Evolutionary conservation across 2,888 invertebrate species (phyloP).

Genomic region (Lumbricus terrestris): DNA sequence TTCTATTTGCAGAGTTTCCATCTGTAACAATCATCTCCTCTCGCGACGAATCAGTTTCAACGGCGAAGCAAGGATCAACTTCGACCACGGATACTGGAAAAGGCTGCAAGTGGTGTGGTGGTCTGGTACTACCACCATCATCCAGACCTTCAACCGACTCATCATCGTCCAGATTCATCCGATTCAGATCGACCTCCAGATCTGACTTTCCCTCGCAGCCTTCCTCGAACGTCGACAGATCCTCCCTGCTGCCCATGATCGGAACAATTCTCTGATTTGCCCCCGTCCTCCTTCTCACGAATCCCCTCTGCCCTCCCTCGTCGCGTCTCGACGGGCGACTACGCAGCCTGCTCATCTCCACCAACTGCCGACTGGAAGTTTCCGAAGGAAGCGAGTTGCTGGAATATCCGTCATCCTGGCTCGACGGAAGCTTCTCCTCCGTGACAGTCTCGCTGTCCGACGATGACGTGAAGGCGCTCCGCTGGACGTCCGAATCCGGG

Average conservation of each 20-base stretch:
- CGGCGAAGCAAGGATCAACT: not conserved
- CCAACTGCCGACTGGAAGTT: not conserved
- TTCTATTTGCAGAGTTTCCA: not conserved
- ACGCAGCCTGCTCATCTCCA: not conserved
- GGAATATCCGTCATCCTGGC: conserved; percentile 7
- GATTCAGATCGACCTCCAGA: not conserved
- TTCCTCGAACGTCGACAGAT: not conserved
- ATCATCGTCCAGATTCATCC: not conserved
- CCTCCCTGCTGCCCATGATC: not conserved
- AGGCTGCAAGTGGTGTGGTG: no score
- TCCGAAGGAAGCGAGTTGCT: not conserved
- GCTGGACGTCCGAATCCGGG: not conserved
- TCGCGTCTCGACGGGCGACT: not conserved
- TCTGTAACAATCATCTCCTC: not conserved
- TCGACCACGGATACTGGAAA: not conserved
- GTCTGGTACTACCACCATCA: not conserved
- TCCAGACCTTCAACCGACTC: not conserved
- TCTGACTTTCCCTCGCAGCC: not conserved
- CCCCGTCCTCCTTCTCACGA: not conserved
- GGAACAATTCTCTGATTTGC: not conserved
- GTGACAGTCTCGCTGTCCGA: conserved; percentile 4
- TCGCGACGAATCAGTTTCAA: not conserved
- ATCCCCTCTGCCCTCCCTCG: not conserved
- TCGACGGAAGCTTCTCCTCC: not conserved
- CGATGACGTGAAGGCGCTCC: not conserved